Evolutionary conservation across 2,797 vertebrate genomes (phyloP).

Genomic region (Notamacropus eugenii): DNA sequence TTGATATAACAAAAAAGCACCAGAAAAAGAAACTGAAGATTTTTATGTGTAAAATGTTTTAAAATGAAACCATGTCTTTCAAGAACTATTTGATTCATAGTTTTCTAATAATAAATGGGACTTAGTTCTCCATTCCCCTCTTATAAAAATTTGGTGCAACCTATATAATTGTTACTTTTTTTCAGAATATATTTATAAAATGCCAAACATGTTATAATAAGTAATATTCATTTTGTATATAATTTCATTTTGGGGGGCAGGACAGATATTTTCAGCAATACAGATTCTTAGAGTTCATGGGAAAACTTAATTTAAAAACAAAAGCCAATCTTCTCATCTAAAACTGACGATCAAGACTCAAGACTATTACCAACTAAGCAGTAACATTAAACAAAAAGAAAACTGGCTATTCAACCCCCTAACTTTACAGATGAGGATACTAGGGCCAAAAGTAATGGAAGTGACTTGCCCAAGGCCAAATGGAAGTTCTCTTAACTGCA

Average conservation of each 20-base stretch:
- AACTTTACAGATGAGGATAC: neutral
- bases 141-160: neutral
- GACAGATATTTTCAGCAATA: neutral
- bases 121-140: neutral
- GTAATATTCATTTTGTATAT: too few species aligned
- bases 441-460: neutral
- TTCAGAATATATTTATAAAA: neutral
- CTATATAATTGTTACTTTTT: neutral
- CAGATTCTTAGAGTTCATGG: neutral
- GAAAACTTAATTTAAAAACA: too few species aligned
- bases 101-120: neutral
- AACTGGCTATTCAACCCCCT: neutral
- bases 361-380: neutral
- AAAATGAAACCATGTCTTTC: neutral
- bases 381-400: neutral
- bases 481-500: neutral
- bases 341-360: neutral
- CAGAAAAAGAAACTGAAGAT: neutral
- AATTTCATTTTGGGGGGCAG: neutral
- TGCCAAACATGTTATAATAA: too few species aligned
- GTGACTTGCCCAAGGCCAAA: neutral
- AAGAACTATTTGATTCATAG: neutral
- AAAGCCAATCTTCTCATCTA: neutral
- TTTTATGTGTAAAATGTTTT: neutral
- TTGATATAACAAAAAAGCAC: neutral